Base-by-base conservation (phyloP, 2,888 invertebrate species). In the Drosophila lutescens region DNA sequence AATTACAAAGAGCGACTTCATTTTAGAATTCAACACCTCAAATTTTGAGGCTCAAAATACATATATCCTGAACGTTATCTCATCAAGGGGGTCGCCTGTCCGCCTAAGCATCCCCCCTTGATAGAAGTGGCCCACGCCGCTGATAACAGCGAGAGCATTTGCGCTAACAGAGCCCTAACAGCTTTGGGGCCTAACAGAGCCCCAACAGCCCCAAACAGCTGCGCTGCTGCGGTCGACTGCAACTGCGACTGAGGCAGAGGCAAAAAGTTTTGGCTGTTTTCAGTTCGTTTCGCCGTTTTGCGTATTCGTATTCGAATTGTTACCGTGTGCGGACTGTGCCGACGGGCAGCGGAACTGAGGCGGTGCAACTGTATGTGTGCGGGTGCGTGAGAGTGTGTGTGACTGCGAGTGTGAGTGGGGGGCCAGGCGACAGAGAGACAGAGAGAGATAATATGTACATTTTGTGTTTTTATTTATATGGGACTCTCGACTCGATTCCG, bases 381-480 rank as follows among this genome's bases (percentile, higher is more conserved):
- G 55, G 55, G 58, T 53, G 68, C 58, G 67, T 56, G 68, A 23
- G 59, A 43, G 59, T 59, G 53, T 38, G 59, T 20, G 36, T 23
- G 53, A 8, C 30, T 30, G 51, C 36, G 20, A 46, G 36, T 40
- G 54, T 43, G 54, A 40, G 51, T 51, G 63, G 34, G 54, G 34
- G 65, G 17, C 38, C n/a, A 17, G n/a, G 41, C 10, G 20, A 17
- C 26, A 43, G 38, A 49, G 36, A 38, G 50, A 32, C 20, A 10
- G 38, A 49, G 32, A 57, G 36, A 38, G 57, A 38, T 46, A 68
- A 65, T 65, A 67, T 59, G 67, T 69, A 66, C 62, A 47, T 63
- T 62, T 38, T 76, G 86, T 86, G 83, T 86, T 83, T 79, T 83
- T 81, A 83, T 86, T 79, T 81, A 82, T 86, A 86, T 77, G 79